Conservation (phyloP, 2,113 vertebrate genomes). For the Lophius piscatorius region DNA sequence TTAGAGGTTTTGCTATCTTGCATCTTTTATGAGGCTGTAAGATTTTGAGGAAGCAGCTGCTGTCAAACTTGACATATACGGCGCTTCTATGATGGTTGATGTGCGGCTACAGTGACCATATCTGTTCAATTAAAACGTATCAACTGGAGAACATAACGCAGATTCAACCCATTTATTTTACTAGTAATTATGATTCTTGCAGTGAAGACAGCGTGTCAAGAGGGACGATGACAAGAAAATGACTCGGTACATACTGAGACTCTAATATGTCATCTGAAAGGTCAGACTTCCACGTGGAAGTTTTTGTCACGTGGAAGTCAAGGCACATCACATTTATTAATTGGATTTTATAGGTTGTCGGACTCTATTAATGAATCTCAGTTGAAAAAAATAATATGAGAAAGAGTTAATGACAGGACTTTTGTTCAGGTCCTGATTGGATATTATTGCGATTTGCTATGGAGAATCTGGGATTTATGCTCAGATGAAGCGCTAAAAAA, state of each 20-base stretch:
- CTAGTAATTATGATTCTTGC: conserved; percentile 45
- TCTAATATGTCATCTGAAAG: conserved; percentile 54
- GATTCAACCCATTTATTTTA: conserved; percentile 39
- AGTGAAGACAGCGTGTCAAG: conserved; percentile 37
- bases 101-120: background rate
- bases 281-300: conserved; percentile 43
- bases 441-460: too few relatives aligned
- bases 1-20: conserved; percentile 17
- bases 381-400: conserved; percentile 10
- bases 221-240: conserved; percentile 35
- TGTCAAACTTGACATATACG: conserved; percentile 14
- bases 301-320: conserved; percentile 53
- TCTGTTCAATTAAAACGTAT: conserved; percentile 8
- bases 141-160: conserved; percentile 5
- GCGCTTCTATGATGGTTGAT: background rate
- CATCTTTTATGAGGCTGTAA: conserved; percentile 22
- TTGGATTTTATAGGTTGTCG: conserved; percentile 33
- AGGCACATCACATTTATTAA: conserved; percentile 39
- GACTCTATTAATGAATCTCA: background rate
- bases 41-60: conserved; percentile 14
- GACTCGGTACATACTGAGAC: conserved; percentile 24
- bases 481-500: too few relatives aligned
- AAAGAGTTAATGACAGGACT: too few relatives aligned
- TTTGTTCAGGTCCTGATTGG: too few relatives aligned
- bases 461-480: too few relatives aligned